These are phyloP conservation scores for Pampusana beccarii DNA, from an alignment of 2,113 vertebrate species.

Conservation along the genomic window DNA sequence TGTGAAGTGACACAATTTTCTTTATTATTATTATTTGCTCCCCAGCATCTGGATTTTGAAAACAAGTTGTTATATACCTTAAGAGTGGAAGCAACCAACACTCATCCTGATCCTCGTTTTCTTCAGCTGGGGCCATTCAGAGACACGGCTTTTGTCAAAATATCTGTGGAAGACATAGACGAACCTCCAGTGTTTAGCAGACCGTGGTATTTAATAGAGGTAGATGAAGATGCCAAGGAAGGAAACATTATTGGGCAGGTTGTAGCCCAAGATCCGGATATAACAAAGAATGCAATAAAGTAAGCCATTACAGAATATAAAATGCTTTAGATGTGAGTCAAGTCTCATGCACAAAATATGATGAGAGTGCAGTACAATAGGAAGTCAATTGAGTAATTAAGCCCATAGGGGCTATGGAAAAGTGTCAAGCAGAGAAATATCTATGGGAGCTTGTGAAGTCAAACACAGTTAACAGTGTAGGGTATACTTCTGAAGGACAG, in stretches of 20 bases:
- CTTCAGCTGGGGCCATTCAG: slow-evolving; percentile 89
- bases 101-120: slow-evolving; percentile 88
- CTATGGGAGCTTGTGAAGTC: background rate
- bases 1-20: background rate
- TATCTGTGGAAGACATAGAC: slow-evolving; percentile 89
- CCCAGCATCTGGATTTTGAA: slow-evolving; percentile 93
- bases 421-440: background rate
- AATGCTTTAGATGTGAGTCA: background rate
- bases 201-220: slow-evolving; percentile 90
- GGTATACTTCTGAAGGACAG: background rate
- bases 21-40: slow-evolving; percentile 30
- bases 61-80: slow-evolving; percentile 87
- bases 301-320: slow-evolving; percentile 49
- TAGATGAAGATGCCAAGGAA: slow-evolving; percentile 90
- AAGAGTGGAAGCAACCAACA: slow-evolving; percentile 91
- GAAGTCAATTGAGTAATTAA: background rate
- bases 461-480: background rate
- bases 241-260: slow-evolving; percentile 91
- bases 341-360: background rate
- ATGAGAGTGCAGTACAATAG: background rate
- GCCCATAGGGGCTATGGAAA: background rate
- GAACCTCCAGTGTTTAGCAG: slow-evolving; percentile 91
- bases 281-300: slow-evolving; percentile 86
- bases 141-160: slow-evolving; percentile 88
- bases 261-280: slow-evolving; percentile 89